Base-by-base conservation (phyloP, 2,797 vertebrate genomes). In the Emydoidea blandingii region DNA sequence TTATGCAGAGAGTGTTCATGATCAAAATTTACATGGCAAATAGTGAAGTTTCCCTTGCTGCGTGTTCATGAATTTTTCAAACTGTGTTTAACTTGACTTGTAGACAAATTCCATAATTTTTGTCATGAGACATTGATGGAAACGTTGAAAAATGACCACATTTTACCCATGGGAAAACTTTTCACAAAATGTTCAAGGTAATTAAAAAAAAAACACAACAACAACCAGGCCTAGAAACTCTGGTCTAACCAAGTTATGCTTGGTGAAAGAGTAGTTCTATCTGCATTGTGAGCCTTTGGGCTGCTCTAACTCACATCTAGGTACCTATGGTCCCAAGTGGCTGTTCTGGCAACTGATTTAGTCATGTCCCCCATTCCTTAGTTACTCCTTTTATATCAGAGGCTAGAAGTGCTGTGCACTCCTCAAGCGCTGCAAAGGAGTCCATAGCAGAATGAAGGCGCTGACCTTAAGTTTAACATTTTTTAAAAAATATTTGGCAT, bases 361-460 rank as follows among this genome's bases (percentile, higher is more conserved):
- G 21, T 62, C 49, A 25, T 0, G 0, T 34, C 10, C 79, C 18
- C 49, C 86, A 41, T 87, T 87, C 65, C 54, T 81, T 74, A 52
- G 49, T 15, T 82, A 44, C 83, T 65, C 25, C 14, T 1, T 49
- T 29, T 52, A 31, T 87, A 34, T 85, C 52, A 85, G 53, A 80
- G 37, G 8, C 53, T 29, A 62, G 50, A 44, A 88, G 29, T 9
- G 18, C 49, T 41, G 3, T 7, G 3, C 41, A 91, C 16, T 65
- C n/a, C 37, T 72, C 68, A 72, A 41, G 19, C 11, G 2, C 21
- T 72, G 1, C 83, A 62, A 34, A 90, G 79, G 62, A 37, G 47
- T 44, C 31, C 2, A n/a, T 52, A 93, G 68, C 8, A 80, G 2
- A 92, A 82, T 29, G 81, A 82, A 88, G 54, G 7, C 19, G 31